These are phyloP conservation scores for Neoascia interrupta DNA, from an alignment of 2,888 invertebrate species.

Conservation along the genomic window DNA sequence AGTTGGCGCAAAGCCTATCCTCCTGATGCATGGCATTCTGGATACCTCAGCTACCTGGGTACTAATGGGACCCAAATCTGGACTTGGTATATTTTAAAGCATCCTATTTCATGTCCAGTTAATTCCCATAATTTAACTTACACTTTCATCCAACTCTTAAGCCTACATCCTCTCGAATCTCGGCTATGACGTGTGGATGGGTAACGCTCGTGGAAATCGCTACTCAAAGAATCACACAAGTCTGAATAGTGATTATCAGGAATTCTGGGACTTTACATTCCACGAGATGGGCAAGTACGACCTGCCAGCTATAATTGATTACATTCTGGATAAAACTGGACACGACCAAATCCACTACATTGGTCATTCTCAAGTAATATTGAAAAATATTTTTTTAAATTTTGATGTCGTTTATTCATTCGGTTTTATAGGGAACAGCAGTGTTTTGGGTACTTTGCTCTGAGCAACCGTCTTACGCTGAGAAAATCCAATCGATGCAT, in stretches of 20 bases:
- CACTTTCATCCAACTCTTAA: conserved; percentile 35
- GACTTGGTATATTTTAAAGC: conserved; percentile 82
- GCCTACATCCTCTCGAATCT: conserved; percentile 79
- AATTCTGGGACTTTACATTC: conserved; percentile 85
- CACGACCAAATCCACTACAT: conserved; percentile 85
- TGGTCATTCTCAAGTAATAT: conserved; percentile 86
- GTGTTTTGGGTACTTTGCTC: conserved; percentile 82
- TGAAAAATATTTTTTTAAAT: neutral
- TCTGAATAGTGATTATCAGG: conserved; percentile 76
- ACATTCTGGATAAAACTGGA: conserved; percentile 83
- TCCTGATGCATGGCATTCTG: conserved; percentile 87
- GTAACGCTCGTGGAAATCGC: conserved; percentile 79
- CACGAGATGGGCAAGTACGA: conserved; percentile 88
- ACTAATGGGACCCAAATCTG: conserved; percentile 85
- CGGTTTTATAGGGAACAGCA: conserved; percentile 83
- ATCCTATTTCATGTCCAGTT: too few relatives aligned
- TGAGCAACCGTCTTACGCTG: conserved; percentile 81
- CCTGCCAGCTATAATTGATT: conserved; percentile 90
- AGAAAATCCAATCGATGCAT: conserved; percentile 81
- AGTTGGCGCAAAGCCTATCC: conserved; percentile 80
- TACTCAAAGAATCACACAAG: conserved; percentile 79
- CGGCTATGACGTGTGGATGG: conserved; percentile 80
- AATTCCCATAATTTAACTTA: too few relatives aligned
- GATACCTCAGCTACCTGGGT: conserved; percentile 88
- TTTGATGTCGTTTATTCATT: neutral